phyloP scores from a whole-genome alignment of 2,113 vertebrate genomes.

The Eira barbara region DNA sequence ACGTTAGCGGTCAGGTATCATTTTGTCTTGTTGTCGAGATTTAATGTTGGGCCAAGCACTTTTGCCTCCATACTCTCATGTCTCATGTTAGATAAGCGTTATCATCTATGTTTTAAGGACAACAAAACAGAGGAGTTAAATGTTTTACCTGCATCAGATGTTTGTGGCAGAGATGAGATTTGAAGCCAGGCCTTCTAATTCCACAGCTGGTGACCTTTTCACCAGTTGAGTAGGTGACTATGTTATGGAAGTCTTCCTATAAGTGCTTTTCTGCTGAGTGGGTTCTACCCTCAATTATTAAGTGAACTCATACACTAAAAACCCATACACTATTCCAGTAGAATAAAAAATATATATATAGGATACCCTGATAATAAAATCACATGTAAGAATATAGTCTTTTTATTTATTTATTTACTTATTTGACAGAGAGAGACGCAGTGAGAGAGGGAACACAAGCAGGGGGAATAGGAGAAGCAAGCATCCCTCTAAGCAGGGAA shows the following conservation, averaged over 20 bases:
- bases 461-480: too few species aligned
- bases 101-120: neutral
- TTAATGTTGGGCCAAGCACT: neutral
- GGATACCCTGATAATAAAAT: neutral
- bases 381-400: neutral
- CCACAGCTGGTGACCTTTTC: neutral
- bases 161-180: neutral
- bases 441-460: too few species aligned
- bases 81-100: neutral
- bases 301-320: neutral
- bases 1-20: neutral
- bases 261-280: slow-evolving; percentile 14
- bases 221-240: neutral
- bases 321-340: neutral
- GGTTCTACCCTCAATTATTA: neutral
- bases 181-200: neutral
- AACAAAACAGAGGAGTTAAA: neutral
- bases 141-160: neutral
- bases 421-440: too few species aligned
- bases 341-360: neutral
- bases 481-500: too few species aligned
- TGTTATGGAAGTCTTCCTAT: neutral
- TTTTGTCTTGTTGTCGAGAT: neutral
- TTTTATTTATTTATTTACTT: too few species aligned
- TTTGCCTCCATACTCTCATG: neutral